Evolutionary conservation across 2,888 invertebrate species (phyloP).

Genomic region (Andrena camellia): DNA sequence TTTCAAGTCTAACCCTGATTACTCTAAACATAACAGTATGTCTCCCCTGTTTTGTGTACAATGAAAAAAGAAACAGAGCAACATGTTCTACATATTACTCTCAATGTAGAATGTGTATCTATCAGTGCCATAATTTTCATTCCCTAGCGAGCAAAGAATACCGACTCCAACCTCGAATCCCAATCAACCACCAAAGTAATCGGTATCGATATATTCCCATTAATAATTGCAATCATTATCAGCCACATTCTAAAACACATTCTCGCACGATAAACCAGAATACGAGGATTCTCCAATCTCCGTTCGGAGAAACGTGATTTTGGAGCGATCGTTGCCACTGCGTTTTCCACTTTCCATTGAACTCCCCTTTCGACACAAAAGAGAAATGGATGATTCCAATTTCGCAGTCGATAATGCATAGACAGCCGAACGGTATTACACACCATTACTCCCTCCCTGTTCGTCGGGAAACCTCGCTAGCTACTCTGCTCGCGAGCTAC

Average conservation of each 20-base stretch:
- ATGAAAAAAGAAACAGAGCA: too few relatives aligned
- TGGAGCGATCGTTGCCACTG: background rate
- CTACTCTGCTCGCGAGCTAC: slow-evolving; percentile 34
- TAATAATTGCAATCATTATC: background rate
- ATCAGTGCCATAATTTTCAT: too few relatives aligned
- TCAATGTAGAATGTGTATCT: too few relatives aligned
- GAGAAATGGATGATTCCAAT: slow-evolving; percentile 57
- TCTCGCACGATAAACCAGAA: background rate
- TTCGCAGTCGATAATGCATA: slow-evolving; percentile 55
- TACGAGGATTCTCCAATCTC: background rate
- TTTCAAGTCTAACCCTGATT: too few relatives aligned
- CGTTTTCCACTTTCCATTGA: background rate
- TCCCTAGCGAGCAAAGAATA: too few relatives aligned
- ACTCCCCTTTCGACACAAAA: slow-evolving; percentile 30
- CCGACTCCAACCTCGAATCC: background rate
- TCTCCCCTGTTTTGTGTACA: too few relatives aligned
- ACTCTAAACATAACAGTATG: too few relatives aligned
- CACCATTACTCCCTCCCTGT: slow-evolving; percentile 56
- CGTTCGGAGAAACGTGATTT: background rate
- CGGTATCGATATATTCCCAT: background rate
- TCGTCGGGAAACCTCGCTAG: slow-evolving; percentile 42
- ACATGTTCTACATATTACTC: too few relatives aligned
- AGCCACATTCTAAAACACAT: background rate
- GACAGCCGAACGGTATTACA: slow-evolving; percentile 59
- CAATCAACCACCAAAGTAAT: background rate